phyloP scores from a whole-genome alignment of 2,797 vertebrate species.

The Delichon dasypus region DNA sequence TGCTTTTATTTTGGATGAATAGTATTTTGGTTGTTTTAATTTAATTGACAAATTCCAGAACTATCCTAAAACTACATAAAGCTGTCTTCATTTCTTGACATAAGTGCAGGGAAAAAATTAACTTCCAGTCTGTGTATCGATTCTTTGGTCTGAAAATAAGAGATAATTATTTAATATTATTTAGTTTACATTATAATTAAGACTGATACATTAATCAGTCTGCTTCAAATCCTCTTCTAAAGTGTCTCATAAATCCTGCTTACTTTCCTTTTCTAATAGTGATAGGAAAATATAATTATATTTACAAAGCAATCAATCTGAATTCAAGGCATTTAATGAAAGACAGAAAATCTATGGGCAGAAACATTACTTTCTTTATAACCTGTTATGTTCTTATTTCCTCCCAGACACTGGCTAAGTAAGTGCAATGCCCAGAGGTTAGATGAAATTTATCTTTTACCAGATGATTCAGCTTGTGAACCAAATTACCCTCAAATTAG shows the following conservation, averaged over 20 bases:
- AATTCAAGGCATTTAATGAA: background rate
- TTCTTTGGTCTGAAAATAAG: conserved; percentile 43
- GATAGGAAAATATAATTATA: conserved; percentile 36
- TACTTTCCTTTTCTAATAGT: conserved; percentile 22
- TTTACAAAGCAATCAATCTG: background rate
- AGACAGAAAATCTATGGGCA: background rate
- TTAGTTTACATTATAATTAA: conserved; percentile 59
- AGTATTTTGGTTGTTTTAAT: background rate
- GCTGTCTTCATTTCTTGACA: conserved; percentile 26
- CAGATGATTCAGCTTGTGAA: background rate
- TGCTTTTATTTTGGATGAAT: background rate
- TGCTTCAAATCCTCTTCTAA: conserved; percentile 48
- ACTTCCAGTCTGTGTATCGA: conserved; percentile 25
- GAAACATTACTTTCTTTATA: background rate
- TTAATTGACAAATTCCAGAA: conserved; percentile 3
- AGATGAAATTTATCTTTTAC: background rate
- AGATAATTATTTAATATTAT: conserved; percentile 54
- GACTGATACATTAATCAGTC: conserved; percentile 30
- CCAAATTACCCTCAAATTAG: background rate
- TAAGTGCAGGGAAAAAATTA: conserved; percentile 4
- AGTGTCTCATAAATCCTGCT: conserved; percentile 33
- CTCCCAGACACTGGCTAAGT: background rate
- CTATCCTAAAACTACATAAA: conserved; percentile 31
- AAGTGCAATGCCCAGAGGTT: background rate
- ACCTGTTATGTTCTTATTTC: background rate